A percentile compares a stretch with the other conserved stretches of the same genome.
phyloP scores from a whole-genome alignment of 2,113 vertebrate species.

The Pipa parva region DNA sequence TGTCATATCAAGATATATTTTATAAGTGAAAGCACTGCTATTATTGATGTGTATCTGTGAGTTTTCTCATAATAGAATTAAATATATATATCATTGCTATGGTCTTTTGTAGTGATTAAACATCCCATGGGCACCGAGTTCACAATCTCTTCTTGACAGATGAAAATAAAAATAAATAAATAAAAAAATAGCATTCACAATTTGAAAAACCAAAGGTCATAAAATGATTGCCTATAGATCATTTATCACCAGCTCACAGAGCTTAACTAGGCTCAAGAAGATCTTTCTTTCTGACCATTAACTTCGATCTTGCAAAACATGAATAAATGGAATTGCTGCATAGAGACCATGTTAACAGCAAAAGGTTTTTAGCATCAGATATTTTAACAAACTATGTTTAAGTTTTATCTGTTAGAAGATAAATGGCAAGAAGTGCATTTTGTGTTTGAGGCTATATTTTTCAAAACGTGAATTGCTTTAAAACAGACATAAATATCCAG shows the following conservation, averaged over 20 bases:
- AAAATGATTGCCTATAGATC: not conserved
- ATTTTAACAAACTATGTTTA: too few species aligned
- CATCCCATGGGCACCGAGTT: not conserved
- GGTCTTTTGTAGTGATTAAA: not conserved
- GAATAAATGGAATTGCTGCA: too few species aligned
- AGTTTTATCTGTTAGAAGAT: too few species aligned
- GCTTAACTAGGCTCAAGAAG: not conserved
- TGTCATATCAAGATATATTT: conserved; percentile 28
- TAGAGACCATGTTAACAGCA: too few species aligned
- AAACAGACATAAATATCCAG: too few species aligned
- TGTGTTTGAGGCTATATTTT: too few species aligned
- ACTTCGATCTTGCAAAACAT: too few species aligned
- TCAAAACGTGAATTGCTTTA: too few species aligned
- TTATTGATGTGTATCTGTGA: conserved; percentile 15
- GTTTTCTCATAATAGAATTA: not conserved
- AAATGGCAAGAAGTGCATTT: too few species aligned
- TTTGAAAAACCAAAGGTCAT: not conserved
- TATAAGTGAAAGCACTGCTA: conserved; percentile 8
- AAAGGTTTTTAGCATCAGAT: too few species aligned
- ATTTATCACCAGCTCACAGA: not conserved
- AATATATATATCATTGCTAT: not conserved
- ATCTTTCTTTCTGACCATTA: too few species aligned
- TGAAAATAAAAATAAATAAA: not conserved
- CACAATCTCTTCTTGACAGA: not conserved
- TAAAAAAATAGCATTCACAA: not conserved